Percentiles rank a stretch among this genome's conserved stretches.
phyloP scores from a whole-genome alignment of 2,797 vertebrate genomes.

The Brachymystax lenok region DNA sequence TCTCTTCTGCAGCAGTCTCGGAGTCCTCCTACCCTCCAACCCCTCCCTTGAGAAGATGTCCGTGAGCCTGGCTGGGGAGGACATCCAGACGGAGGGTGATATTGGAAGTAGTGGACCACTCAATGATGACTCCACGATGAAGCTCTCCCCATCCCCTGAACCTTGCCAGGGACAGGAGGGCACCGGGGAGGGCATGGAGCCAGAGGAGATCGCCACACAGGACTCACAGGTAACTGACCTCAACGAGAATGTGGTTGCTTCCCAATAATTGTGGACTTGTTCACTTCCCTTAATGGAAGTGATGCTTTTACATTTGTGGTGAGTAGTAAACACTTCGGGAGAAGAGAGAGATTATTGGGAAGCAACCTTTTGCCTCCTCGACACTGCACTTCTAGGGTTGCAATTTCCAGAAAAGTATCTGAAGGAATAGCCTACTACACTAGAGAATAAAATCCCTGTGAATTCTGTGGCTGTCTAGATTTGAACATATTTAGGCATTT shows the following conservation, averaged over 20 bases:
- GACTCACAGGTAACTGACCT: slow-evolving; percentile 84
- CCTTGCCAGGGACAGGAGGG: slow-evolving; percentile 70
- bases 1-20: slow-evolving; percentile 49
- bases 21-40: slow-evolving; percentile 66
- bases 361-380: too few relatives aligned
- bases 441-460: background rate
- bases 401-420: background rate
- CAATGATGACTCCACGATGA: slow-evolving; percentile 86
- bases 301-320: background rate
- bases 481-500: background rate
- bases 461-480: too few relatives aligned
- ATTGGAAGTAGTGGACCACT: slow-evolving; percentile 76
- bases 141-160: slow-evolving; percentile 76
- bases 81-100: slow-evolving; percentile 97
- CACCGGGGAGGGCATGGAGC: slow-evolving; percentile 79
- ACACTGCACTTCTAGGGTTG: background rate
- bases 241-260: background rate
- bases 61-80: slow-evolving; percentile 87
- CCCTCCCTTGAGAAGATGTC: slow-evolving; percentile 87
- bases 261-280: background rate
- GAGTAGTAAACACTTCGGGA: background rate
- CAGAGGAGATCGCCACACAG: slow-evolving; percentile 82
- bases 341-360: background rate
- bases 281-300: background rate
- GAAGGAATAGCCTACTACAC: background rate